phyloP scores from a whole-genome alignment of 1,140 invertebrate genomes.

The Orius laevigatus region DNA sequence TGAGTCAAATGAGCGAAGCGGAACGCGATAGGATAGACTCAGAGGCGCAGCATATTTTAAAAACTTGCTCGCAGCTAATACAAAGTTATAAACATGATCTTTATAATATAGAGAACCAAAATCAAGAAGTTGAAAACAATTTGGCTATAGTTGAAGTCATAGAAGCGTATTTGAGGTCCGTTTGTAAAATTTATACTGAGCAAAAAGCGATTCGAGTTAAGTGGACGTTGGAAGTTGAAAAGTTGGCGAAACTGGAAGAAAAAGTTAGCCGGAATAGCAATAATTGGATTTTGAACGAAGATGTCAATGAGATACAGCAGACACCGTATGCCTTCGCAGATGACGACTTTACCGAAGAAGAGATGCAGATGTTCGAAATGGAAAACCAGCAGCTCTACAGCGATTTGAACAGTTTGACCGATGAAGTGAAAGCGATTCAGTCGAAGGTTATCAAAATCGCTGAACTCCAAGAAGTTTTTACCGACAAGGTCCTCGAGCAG shows the following conservation, averaged over 20 bases:
- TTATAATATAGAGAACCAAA: slow-evolving; percentile 36
- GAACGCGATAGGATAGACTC: slow-evolving; percentile 74
- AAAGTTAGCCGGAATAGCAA: slow-evolving; percentile 19
- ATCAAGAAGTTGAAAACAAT: slow-evolving; percentile 48
- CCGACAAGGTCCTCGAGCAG: slow-evolving; percentile 93
- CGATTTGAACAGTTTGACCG: slow-evolving; percentile 59
- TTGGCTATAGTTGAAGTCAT: slow-evolving; percentile 54
- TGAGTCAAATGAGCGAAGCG: slow-evolving; percentile 53
- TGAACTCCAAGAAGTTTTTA: slow-evolving; percentile 89
- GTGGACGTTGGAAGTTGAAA: slow-evolving; percentile 61
- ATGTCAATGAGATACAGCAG: neutral
- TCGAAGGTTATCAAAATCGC: slow-evolving; percentile 91
- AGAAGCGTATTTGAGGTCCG: slow-evolving; percentile 62
- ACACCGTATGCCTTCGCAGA: slow-evolving; percentile 22
- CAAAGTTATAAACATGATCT: slow-evolving; percentile 50
- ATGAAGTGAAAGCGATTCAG: slow-evolving; percentile 60
- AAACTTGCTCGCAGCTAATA: slow-evolving; percentile 57
- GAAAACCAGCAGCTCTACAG: slow-evolving; percentile 71
- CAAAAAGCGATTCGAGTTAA: slow-evolving; percentile 74
- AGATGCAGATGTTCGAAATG: slow-evolving; percentile 76
- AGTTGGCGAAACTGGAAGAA: slow-evolving; percentile 51
- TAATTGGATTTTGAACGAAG: slow-evolving; percentile 8
- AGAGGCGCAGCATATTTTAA: slow-evolving; percentile 68
- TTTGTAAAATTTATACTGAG: slow-evolving; percentile 76
- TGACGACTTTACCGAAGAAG: slow-evolving; percentile 59